Evolutionary conservation across 1,140 invertebrate species (phyloP).

Genomic region (Fopius arisanus): DNA sequence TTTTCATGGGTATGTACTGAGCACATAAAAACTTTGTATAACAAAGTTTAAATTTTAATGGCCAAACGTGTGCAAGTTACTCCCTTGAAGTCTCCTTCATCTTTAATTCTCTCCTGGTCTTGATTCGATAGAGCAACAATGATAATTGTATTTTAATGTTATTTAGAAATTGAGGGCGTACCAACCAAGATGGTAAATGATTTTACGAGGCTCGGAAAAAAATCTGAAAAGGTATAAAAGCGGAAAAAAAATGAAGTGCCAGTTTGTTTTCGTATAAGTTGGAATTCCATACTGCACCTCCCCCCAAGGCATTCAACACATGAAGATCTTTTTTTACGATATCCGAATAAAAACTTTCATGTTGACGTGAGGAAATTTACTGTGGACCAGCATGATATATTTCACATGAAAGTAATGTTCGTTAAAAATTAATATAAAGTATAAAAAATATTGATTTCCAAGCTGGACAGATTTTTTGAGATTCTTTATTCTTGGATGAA

Average conservation of each 20-base stretch:
- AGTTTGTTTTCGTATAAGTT: background rate
- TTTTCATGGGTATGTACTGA: slow-evolving; percentile 21
- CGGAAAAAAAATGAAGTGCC: background rate
- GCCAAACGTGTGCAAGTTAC: slow-evolving; percentile 9
- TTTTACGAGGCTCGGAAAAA: background rate
- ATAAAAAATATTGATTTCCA: slow-evolving; percentile 9
- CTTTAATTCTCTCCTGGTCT: background rate
- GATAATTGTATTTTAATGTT: background rate
- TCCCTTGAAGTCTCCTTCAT: background rate
- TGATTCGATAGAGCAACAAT: background rate
- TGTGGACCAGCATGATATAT: background rate
- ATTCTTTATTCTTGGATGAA: slow-evolving; percentile 16
- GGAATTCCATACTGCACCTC: background rate
- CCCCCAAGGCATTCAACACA: background rate
- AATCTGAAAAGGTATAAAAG: background rate
- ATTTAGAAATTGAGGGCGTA: background rate
- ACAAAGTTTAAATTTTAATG: slow-evolving; percentile 23
- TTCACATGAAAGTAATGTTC: background rate
- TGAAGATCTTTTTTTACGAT: background rate
- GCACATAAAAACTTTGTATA: slow-evolving; percentile 27
- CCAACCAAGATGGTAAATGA: background rate
- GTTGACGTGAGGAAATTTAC: slow-evolving; percentile 8
- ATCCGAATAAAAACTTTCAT: slow-evolving; percentile 7
- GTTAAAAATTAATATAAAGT: background rate
- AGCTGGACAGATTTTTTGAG: background rate